Base-by-base conservation (phyloP, 2,113 vertebrate genomes). In the Mustela lutreola region DNA sequence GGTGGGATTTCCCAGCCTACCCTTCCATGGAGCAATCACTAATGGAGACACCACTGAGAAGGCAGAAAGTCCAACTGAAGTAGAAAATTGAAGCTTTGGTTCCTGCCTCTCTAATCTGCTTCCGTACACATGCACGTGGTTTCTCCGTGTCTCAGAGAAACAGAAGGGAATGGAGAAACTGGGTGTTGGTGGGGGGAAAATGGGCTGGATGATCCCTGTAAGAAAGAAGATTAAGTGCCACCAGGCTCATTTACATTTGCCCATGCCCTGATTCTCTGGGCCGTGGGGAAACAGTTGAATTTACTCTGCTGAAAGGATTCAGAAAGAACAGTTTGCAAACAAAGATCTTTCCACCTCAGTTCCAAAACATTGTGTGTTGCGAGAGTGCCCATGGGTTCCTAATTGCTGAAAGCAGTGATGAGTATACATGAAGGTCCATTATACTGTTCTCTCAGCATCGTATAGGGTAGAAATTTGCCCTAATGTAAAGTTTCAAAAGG, bases 301-400 rank as follows among this genome's bases (percentile, higher is more conserved):
- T 65, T 16, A 36, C 9, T 84, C 18, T 85, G 60, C 45, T 50
- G 22, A 85, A 76, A 89, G n/a, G 31, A 73, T 79, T 91, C 42
- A 86, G 76, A 76, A 97, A 92, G 53, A 78, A 75, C 2, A 67
- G 45, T 93, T 85, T 60, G 39, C 67, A 83, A 93, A 91, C n/a
- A n/a, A 79, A 79, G 67, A 31, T 80, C 76, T 89, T 88, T 87
- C 48, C 21, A 28, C 28, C 79, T 26, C 14, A 56, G 62, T 76
- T 91, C 63, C 39, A n/a, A 87, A 92, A 48, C 53, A 36, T 70
- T 71, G n/a, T n/a, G 67, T 62, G 36, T 83, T 75, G 22, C 70
- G 9, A 76, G 45, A n/a, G 22, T 79, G 73, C 58, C 48, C 8
- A 7, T 5, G 33, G 36, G 50, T 76, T 97, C 21, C 62, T 97